A percentile compares a stretch with the other conserved stretches of the same genome.
These are phyloP conservation scores for Nycticryphes semicollaris DNA, from an alignment of 2,113 vertebrate species.

Conservation along the genomic window DNA sequence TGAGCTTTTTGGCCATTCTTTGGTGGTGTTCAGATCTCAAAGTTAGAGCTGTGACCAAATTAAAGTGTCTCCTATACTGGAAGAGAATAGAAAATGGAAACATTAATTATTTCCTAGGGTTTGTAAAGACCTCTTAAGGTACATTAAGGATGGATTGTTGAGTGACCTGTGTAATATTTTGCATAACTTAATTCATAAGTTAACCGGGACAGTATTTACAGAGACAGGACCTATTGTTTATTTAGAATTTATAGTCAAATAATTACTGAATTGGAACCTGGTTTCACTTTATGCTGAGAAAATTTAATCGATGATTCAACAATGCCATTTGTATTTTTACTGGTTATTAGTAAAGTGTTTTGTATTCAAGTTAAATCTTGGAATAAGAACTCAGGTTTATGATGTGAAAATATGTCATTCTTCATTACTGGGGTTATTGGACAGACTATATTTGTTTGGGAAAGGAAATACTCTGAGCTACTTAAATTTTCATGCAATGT, in stretches of 20 bases:
- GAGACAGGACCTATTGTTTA: neutral
- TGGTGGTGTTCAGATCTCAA: neutral
- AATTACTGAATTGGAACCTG: neutral
- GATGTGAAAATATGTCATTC: neutral
- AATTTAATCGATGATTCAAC: neutral
- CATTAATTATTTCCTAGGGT: neutral
- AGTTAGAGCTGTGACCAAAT: neutral
- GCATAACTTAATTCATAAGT: neutral
- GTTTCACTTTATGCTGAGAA: neutral
- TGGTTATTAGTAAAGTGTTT: neutral
- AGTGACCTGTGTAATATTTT: neutral
- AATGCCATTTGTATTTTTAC: neutral
- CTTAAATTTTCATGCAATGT: neutral
- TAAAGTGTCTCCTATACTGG: neutral
- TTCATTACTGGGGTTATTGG: neutral
- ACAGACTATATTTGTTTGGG: neutral
- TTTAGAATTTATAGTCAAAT: conserved; percentile 15
- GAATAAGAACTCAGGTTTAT: neutral
- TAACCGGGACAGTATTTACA: neutral
- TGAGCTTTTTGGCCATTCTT: neutral
- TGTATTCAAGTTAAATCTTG: neutral
- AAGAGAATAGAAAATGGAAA: neutral
- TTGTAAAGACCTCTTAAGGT: neutral
- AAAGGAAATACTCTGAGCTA: neutral
- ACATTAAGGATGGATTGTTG: neutral